These are phyloP conservation scores for Apostichopus parvimensis DNA, from an alignment of 35 echinoderm and acorn worm genomes.

Conservation along the genomic window DNA sequence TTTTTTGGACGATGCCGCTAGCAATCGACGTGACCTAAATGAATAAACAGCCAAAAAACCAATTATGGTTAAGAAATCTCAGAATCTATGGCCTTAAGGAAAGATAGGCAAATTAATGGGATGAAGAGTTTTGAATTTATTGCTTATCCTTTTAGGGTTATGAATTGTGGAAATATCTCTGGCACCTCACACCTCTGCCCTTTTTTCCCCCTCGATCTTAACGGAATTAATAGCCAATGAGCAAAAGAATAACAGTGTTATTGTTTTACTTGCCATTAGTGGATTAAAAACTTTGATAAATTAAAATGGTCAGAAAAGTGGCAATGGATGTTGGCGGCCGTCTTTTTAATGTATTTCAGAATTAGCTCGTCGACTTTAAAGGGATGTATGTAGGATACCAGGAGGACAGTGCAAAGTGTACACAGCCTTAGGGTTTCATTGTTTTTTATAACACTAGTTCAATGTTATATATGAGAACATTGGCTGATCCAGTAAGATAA, in stretches of 20 bases:
- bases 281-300: not conserved
- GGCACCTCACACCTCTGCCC: not conserved
- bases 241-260: not conserved
- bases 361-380: too few species aligned
- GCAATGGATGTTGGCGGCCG: not conserved
- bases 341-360: too few species aligned
- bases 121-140: too few species aligned
- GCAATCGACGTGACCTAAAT: constrained; percentile 30
- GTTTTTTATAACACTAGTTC: too few species aligned
- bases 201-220: too few species aligned
- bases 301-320: not conserved
- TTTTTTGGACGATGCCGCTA: not conserved
- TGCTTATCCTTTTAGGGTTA: too few species aligned
- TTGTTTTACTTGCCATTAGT: not conserved
- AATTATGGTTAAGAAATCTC: constrained; percentile 23
- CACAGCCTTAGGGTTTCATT: too few species aligned
- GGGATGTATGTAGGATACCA: too few species aligned
- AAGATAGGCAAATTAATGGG: not conserved
- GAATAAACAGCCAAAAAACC: constrained; percentile 49
- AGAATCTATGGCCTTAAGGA: not conserved
- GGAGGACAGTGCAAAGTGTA: too few species aligned
- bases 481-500: too few species aligned
- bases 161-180: not conserved
- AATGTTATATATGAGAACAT: too few species aligned
- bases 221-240: not conserved